Evolutionary conservation across 2,888 invertebrate genomes (phyloP), one percentile per base, ranked within the genome.

Genomic region (Oligia latruncula): DNA sequence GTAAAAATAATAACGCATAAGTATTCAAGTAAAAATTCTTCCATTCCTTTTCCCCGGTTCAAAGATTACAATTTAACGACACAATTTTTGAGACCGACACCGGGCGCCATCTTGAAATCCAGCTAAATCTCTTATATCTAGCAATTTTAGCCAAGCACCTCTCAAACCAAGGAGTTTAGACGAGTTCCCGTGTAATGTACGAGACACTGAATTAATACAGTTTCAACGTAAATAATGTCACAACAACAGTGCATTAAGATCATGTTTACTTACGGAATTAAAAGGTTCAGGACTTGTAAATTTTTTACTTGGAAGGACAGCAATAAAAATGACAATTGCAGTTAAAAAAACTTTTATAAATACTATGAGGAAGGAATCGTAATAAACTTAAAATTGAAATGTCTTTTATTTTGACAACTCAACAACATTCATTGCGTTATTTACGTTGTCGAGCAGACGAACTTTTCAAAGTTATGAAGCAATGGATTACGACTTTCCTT

Each of bases 41-140:
- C 6, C 58, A 80, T 74, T 80, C 43, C 62, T 20, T 58, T 62
- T 60, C 46, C 62, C 35, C 43, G 58, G 35, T 67, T 75, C 83
- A 78, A 80, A 88, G 78, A 88, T 85, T 88, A 85, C 66, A 83
- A 66, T 76, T 78, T 85, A 80, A 80, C 70, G 78, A 78, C 76
- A 75, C 71, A 78, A 80, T 88, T 87, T 87, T 87, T 78, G 80
- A 84, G 62, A 62, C 60, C 76, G 17, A 81, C 73, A 73, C 79
- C 71, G 49, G 58, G 13, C 67, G 71, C 77, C 82, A 84, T 84
- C 81, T 87, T 81, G 65, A 23, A 66, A 81, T 77, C 78, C 75
- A 40, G 17, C 68, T 78, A 77, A 87, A 77, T 88, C 84, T 85
- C 88, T 73, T 80, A 52, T 77, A 83, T 83, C 73, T 58, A 49